These are phyloP conservation scores for Onthophagus sagittarius DNA, from an alignment of 2,888 invertebrate genomes.

Conservation along the genomic window DNA sequence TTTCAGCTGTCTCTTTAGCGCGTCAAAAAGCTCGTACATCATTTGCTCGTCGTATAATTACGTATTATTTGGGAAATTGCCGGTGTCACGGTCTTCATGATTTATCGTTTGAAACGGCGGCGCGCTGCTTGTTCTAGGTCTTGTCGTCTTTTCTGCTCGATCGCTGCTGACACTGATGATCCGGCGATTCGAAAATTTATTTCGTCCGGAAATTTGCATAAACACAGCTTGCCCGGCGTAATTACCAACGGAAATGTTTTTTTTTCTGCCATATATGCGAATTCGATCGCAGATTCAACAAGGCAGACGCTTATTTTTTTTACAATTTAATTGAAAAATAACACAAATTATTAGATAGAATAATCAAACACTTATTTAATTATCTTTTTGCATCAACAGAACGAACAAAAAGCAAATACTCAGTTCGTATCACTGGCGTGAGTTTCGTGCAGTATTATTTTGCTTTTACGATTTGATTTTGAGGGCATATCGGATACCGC, in stretches of 20 bases:
- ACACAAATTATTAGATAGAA: too few species aligned
- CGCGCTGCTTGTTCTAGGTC: neutral
- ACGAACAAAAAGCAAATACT: too few species aligned
- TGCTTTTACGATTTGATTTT: neutral
- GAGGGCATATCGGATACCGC: neutral
- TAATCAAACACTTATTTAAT: too few species aligned
- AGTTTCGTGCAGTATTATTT: neutral
- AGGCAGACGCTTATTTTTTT: neutral
- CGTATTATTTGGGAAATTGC: conserved; percentile 9
- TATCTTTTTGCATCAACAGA: too few species aligned
- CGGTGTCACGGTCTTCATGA: conserved; percentile 2
- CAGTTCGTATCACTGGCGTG: too few species aligned
- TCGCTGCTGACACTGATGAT: neutral
- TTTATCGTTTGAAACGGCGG: neutral
- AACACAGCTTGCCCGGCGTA: conserved; percentile 2
- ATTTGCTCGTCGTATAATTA: neutral
- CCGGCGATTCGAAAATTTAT: conserved; percentile 1
- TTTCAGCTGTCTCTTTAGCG: conserved; percentile 21
- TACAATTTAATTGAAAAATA: neutral
- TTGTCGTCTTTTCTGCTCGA: neutral
- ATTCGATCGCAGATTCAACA: neutral
- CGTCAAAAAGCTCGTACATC: conserved; percentile 8
- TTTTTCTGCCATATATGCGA: neutral
- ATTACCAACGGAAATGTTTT: conserved; percentile 2
- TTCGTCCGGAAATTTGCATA: conserved; percentile 7